Evolutionary conservation across 2,888 invertebrate species (phyloP), one percentile per base, ranked within the genome.

Genomic region (Cantharis rustica): DNA sequence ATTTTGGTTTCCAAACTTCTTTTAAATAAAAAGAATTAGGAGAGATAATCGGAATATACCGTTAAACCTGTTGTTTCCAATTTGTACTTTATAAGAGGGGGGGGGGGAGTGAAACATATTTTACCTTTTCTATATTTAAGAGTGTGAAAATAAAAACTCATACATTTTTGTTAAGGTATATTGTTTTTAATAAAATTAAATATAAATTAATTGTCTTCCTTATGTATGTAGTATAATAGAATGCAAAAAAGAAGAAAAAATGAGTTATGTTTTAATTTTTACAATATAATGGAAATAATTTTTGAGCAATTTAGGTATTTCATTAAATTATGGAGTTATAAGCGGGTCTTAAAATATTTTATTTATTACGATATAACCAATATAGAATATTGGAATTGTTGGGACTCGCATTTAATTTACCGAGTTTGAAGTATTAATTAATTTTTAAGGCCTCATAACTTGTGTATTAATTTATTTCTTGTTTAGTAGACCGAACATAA

Each of bases 351-450:
- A 69, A 73, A 73, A 69, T 73, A 68, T 68, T n/a, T 73, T 62
- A 73, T 73, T 73, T 73, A 73, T 73, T 73, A 69, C 73, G 68
- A 61, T 68, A 73, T 69, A 68, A 72, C 64, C 23, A 66, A 66
- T 66, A 66, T 23, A 17, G 64, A 20, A 66, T 66, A 27, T 69
- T 31, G 76, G 66, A 73, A 73, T 69, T 62, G 69, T 72, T 75
- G 68, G 62, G 69, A 72, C 72, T 75, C 75, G 61, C 69, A 69
- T 77, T 77, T 77, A 77, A 77, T 77, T 77, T 77, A 47, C 69
- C 68, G 69, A 77, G 74, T 74, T 77, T 77, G 74, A 72, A 77
- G 77, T 77, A 78, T 79, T 79, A 77, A 77, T 77, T 77, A 77
- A 77, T 77, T 77, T 77, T 77, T 72, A 75, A 77, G 73, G 75